Evolutionary conservation across 2,888 invertebrate genomes (phyloP).

Genomic region (Dryococelus australis): DNA sequence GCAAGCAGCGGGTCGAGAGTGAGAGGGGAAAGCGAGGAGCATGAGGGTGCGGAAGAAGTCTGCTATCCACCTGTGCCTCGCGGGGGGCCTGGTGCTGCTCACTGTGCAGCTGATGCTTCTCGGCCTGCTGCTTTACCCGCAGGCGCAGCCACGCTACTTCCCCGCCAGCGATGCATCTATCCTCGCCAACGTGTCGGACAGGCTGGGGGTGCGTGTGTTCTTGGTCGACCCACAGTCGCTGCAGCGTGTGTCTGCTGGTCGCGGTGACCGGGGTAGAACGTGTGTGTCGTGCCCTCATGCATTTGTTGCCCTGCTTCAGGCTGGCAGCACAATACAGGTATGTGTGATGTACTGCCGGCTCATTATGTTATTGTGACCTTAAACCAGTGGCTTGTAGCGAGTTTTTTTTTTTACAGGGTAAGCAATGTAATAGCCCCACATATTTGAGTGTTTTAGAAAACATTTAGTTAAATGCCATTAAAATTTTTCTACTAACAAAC

Average conservation of each 20-base stretch:
- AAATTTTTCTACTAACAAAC: no score
- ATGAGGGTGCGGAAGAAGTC: slow-evolving; percentile 40
- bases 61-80: slow-evolving; percentile 40
- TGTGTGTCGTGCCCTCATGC: background rate
- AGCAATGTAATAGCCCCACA: no score
- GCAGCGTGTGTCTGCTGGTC: background rate
- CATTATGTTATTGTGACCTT: no score
- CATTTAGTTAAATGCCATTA: no score
- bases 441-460: no score
- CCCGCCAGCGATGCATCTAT: slow-evolving; percentile 33
- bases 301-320: background rate
- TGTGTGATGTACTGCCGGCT: background rate
- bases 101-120: slow-evolving; percentile 39
- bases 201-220: slow-evolving; percentile 36
- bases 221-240: slow-evolving; percentile 36
- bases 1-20: background rate
- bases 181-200: slow-evolving; percentile 38
- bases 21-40: background rate
- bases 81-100: slow-evolving; percentile 38
- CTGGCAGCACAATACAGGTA: background rate
- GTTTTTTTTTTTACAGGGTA: no score
- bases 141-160: background rate
- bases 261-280: no score
- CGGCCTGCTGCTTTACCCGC: slow-evolving; percentile 37
- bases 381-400: no score